Conservation (phyloP, 2,888 invertebrate genomes). For the Cephalotes varians region DNA sequence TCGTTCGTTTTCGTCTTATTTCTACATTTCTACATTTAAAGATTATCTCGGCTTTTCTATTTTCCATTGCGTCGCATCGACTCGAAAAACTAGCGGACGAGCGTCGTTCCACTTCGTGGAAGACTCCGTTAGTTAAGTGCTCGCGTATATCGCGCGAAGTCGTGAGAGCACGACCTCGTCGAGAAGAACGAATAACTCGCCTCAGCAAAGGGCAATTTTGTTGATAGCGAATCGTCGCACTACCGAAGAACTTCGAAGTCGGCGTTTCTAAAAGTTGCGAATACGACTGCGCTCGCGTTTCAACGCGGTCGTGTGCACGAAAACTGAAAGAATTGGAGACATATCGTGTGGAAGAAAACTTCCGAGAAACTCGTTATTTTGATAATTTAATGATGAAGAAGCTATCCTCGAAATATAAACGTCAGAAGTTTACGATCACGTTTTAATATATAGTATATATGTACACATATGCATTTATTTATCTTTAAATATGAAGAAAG, state of each 20-base stretch:
- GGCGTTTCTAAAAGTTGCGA: background rate
- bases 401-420: background rate
- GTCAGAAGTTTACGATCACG: background rate
- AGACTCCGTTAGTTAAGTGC: conserved; percentile 61
- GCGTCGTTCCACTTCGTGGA: conserved; percentile 65
- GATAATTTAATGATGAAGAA: background rate
- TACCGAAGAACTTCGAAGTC: background rate
- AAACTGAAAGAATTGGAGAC: background rate
- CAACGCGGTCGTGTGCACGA: background rate
- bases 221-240: conserved; percentile 49
- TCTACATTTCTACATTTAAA: background rate
- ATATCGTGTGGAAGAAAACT: background rate
- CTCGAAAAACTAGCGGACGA: conserved; percentile 48
- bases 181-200: conserved; percentile 51
- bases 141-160: conserved; percentile 56
- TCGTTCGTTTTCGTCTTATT: background rate
- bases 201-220: conserved; percentile 62
- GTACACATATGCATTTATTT: background rate
- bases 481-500: background rate
- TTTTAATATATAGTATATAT: background rate
- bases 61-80: conserved; percentile 32
- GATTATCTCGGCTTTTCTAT: conserved; percentile 2
- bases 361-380: background rate
- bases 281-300: background rate
- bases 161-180: conserved; percentile 65